A percentile compares a stretch with the other conserved stretches of the same genome.
These are phyloP conservation scores for Spondyliosoma cantharus DNA, from an alignment of 2,797 vertebrate genomes.

Conservation along the genomic window DNA sequence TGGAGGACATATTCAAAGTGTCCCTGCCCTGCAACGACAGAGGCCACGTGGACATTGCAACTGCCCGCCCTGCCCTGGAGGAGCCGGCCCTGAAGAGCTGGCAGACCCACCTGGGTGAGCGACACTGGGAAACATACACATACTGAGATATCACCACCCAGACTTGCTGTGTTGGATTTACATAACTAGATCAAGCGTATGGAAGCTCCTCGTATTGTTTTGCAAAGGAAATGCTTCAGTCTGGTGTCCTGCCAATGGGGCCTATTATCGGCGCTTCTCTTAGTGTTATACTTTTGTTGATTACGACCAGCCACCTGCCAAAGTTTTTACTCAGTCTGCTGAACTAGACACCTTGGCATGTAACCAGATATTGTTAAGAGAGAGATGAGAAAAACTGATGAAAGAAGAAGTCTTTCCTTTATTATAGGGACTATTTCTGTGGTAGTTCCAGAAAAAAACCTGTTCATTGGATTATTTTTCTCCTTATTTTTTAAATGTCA, in stretches of 20 bases:
- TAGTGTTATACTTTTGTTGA: background rate
- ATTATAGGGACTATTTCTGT: background rate
- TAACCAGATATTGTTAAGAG: background rate
- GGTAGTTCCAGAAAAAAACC: background rate
- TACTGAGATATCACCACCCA: background rate
- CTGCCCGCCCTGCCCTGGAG: constrained; percentile 91
- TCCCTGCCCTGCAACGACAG: constrained; percentile 94
- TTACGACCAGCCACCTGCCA: background rate
- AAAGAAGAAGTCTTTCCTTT: background rate
- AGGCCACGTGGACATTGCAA: constrained; percentile 93
- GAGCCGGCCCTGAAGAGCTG: constrained; percentile 95
- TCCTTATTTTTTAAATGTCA: background rate
- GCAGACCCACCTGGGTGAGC: constrained; percentile 96
- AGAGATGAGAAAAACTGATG: background rate
- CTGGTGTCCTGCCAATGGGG: background rate
- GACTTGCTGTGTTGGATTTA: background rate
- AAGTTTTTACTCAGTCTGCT: constrained; percentile 21
- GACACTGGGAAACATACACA: background rate
- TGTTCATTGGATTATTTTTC: background rate
- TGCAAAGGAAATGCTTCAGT: background rate
- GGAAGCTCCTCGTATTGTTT: constrained; percentile 13
- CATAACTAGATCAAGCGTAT: background rate
- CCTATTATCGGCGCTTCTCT: background rate
- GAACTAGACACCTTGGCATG: constrained; percentile 18
- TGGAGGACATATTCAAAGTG: constrained; percentile 97